Evolutionary conservation across 2,797 vertebrate genomes (phyloP).

Genomic region (Poecile montanus): DNA sequence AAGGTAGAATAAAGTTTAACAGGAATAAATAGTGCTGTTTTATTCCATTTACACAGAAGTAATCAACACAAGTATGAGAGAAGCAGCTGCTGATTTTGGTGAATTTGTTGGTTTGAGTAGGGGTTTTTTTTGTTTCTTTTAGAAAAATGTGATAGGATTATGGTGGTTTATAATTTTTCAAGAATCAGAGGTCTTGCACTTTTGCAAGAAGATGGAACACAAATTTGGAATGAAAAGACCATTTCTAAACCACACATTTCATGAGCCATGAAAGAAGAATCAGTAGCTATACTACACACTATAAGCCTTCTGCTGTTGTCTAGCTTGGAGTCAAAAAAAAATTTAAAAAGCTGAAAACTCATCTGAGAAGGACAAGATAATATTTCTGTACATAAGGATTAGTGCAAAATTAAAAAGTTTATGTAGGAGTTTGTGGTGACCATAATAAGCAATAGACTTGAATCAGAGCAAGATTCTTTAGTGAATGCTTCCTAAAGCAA

Average conservation of each 20-base stretch:
- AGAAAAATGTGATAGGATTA: background rate
- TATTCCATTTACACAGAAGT: background rate
- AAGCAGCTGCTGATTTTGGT: background rate
- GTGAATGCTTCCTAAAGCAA: background rate
- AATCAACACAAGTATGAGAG: background rate
- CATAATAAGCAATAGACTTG: background rate
- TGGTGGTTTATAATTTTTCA: background rate
- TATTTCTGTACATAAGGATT: background rate
- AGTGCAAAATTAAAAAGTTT: background rate
- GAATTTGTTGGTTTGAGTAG: background rate
- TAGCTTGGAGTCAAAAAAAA: background rate
- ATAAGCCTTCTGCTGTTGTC: background rate
- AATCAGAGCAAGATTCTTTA: background rate
- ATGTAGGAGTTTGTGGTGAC: background rate
- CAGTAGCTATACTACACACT: background rate
- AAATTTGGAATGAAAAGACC: background rate
- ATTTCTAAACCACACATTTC: background rate
- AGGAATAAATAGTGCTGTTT: background rate
- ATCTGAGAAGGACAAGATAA: background rate
- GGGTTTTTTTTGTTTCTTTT: background rate
- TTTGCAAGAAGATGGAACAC: background rate
- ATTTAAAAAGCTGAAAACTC: background rate
- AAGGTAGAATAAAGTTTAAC: background rate
- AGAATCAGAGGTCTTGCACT: background rate
- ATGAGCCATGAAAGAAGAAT: background rate